These are phyloP conservation scores for Stomorhina lunata DNA, from an alignment of 2,888 invertebrate genomes.

Conservation along the genomic window DNA sequence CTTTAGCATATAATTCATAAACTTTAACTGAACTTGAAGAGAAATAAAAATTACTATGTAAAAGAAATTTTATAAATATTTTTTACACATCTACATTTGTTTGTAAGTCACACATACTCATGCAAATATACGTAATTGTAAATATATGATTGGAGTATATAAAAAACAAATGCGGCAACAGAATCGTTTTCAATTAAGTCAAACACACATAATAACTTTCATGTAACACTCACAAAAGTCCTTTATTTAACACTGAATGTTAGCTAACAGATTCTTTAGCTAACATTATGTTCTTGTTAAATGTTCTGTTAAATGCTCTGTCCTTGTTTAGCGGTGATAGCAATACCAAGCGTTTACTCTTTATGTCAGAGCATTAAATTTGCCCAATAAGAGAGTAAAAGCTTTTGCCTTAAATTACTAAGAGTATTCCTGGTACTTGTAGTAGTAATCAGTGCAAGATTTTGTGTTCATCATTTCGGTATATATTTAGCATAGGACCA, in stretches of 20 bases:
- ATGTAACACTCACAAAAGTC: neutral
- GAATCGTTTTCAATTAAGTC: neutral
- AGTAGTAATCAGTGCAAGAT: neutral
- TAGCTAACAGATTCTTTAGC: neutral
- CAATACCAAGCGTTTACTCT: slow-evolving; percentile 7
- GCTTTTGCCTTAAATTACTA: neutral
- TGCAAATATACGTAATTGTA: neutral
- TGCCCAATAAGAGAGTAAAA: slow-evolving; percentile 19
- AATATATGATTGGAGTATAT: too few species aligned
- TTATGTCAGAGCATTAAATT: neutral
- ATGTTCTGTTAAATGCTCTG: slow-evolving; percentile 25
- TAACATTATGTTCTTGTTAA: too few species aligned
- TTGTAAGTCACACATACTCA: neutral
- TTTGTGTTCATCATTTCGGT: neutral
- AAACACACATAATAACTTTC: neutral
- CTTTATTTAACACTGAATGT: neutral
- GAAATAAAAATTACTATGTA: neutral
- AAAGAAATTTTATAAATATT: neutral
- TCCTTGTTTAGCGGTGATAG: slow-evolving; percentile 60
- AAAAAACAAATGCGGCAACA: too few species aligned
- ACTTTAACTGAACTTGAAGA: slow-evolving; percentile 43
- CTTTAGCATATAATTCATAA: slow-evolving; percentile 58
- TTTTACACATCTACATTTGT: neutral
- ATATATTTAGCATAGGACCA: slow-evolving; percentile 33
- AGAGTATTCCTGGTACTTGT: neutral